These are phyloP conservation scores for Agapornis canus DNA, from an alignment of 2,797 vertebrate species.

Conservation along the genomic window DNA sequence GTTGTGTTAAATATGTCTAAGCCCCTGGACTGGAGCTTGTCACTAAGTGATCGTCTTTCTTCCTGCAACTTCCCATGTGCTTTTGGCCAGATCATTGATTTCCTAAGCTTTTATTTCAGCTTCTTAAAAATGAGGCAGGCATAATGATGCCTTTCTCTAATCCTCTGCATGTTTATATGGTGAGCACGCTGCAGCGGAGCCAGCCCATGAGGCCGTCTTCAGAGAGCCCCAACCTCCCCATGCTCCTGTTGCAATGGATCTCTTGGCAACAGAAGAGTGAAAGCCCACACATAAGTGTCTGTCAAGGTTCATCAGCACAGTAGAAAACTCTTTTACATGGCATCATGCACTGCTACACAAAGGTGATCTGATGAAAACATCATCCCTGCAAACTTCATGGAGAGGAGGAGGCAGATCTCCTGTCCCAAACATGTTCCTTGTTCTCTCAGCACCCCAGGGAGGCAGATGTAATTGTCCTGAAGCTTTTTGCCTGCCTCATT, in stretches of 20 bases:
- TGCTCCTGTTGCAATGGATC: neutral
- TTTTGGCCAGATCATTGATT: conserved; percentile 40
- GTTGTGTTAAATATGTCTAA: neutral
- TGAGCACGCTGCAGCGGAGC: neutral
- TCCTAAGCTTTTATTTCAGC: conserved; percentile 28
- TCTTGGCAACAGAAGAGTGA: neutral
- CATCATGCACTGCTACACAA: rapidly evolving
- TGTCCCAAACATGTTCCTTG: rapidly evolving
- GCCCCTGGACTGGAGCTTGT: neutral
- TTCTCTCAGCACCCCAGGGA: neutral
- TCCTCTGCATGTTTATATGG: neutral
- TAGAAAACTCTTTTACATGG: neutral
- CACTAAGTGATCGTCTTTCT: neutral
- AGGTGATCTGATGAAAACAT: neutral
- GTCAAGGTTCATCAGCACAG: rapidly evolving
- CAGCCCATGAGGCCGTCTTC: neutral
- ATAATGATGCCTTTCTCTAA: neutral
- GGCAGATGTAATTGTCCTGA: neutral
- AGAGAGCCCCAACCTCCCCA: rapidly evolving
- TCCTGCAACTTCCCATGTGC: neutral
- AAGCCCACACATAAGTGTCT: neutral
- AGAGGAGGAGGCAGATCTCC: neutral
- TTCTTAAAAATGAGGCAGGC: conserved; percentile 12
- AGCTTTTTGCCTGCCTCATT: neutral
- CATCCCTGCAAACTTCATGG: neutral